Evolutionary conservation across 2,888 invertebrate genomes (phyloP).

Genomic region (Heliconius charithonia): DNA sequence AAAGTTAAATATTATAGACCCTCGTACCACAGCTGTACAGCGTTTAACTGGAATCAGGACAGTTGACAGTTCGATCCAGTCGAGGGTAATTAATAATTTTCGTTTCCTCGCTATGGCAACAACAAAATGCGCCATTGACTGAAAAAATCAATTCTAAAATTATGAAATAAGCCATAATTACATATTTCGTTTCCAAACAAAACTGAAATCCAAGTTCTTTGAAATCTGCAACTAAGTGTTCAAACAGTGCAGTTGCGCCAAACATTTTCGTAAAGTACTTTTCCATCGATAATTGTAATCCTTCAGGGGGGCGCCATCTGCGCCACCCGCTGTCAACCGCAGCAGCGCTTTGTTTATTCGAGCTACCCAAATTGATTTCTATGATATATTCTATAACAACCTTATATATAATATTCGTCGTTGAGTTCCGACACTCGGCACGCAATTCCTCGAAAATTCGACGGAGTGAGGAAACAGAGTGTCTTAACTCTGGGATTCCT

Average conservation of each 20-base stretch:
- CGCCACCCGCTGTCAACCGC: constrained; percentile 72
- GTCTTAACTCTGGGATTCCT: not conserved
- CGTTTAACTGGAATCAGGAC: too few species aligned
- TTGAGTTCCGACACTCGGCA: too few species aligned
- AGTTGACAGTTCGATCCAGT: too few species aligned
- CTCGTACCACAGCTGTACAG: too few species aligned
- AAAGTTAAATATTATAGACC: too few species aligned
- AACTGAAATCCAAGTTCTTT: not conserved
- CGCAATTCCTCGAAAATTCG: too few species aligned
- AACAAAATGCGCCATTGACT: too few species aligned
- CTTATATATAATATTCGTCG: not conserved
- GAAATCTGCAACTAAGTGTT: constrained; percentile 25
- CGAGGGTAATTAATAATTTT: too few species aligned
- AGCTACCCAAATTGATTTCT: constrained; percentile 70
- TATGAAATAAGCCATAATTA: not conserved
- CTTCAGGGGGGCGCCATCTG: constrained; percentile 62
- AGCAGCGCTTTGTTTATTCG: constrained; percentile 56
- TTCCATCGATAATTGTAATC: constrained; percentile 45
- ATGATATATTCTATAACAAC: constrained; percentile 60
- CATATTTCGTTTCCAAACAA: not conserved
- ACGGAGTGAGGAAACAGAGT: not conserved
- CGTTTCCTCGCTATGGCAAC: too few species aligned
- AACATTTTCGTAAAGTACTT: constrained; percentile 31
- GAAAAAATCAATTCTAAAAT: too few species aligned
- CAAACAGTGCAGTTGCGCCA: constrained; percentile 26